Evolutionary conservation across 2,888 invertebrate species (phyloP), one percentile per base, ranked within the genome.

Genomic region (Phaonia tiefii): DNA sequence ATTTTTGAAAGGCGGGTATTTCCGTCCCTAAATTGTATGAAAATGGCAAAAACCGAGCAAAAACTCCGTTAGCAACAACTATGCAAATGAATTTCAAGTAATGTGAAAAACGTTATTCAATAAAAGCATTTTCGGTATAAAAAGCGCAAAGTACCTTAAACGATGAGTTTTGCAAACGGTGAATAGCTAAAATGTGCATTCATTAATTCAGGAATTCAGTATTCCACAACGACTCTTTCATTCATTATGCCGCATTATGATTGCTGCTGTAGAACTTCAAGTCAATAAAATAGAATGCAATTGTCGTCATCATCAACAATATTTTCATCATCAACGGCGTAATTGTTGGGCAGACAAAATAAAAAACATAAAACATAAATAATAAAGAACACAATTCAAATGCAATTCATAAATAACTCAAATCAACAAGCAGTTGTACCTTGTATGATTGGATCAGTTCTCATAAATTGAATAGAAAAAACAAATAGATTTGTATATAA

Each of bases 321-420:
- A n/a, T n/a, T n/a, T n/a, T n/a, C n/a, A n/a, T n/a, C n/a, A n/a
- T n/a, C n/a, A n/a, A n/a, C n/a, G n/a, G n/a, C n/a, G n/a, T n/a
- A n/a, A n/a, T n/a, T n/a, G n/a, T n/a, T n/a, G n/a, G n/a, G n/a
- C n/a, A n/a, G n/a, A n/a, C n/a, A n/a, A n/a, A n/a, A n/a, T 51
- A 8, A 20, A 49, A 15, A 3, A 20, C 15, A 8, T 7, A 2
- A 22, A 51, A 20, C 20, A 51, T 51, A 51, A 51, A 51, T 17
- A 20, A 22, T 17, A 51, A 20, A 17, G 20, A 31, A 31, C 3
- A 8, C 31, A 46, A 46, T 15, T n/a, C 31, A 58, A 37, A 58
- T 58, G 2, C 17, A 58, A 5, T 31, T 58, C 58, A 58, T 37
- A 58, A 58, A 58, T 15, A 58, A 37, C 31, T 58, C 37, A 58